Conservation (phyloP, 2,113 vertebrate genomes). For the Passerina amoena region DNA sequence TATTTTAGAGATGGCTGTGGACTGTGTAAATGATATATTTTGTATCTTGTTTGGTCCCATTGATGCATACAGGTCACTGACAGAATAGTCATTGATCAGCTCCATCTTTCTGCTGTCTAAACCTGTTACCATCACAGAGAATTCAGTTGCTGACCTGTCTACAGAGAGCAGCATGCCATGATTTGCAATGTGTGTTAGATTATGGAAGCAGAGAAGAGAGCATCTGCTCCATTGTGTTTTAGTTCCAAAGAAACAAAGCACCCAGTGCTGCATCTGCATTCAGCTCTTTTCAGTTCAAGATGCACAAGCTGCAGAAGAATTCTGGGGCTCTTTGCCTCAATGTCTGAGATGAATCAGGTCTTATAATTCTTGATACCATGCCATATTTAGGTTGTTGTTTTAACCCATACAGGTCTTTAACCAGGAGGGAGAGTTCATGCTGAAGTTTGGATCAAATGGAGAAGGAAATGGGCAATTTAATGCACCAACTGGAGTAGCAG, state of each 20-base stretch:
- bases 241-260: neutral
- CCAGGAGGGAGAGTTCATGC: slow-evolving; percentile 92
- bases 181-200: neutral
- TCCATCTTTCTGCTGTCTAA: neutral
- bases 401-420: slow-evolving; percentile 88
- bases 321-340: neutral
- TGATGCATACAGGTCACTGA: neutral
- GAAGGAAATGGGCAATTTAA: slow-evolving; percentile 98
- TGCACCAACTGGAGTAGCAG: slow-evolving; percentile 95
- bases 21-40: neutral
- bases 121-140: neutral
- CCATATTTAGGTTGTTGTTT: neutral
- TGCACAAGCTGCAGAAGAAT: neutral
- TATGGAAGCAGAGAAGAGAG: neutral
- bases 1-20: neutral
- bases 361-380: neutral
- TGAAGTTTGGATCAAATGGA: slow-evolving; percentile 98
- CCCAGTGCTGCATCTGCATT: neutral
- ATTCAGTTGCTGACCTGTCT: neutral
- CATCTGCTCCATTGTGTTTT: neutral
- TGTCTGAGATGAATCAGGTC: neutral
- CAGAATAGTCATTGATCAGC: neutral
- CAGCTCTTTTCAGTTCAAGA: neutral
- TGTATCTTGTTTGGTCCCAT: neutral
- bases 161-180: neutral